These are phyloP conservation scores for Casuarius casuarius DNA, from an alignment of 2,113 vertebrate genomes.

Conservation along the genomic window DNA sequence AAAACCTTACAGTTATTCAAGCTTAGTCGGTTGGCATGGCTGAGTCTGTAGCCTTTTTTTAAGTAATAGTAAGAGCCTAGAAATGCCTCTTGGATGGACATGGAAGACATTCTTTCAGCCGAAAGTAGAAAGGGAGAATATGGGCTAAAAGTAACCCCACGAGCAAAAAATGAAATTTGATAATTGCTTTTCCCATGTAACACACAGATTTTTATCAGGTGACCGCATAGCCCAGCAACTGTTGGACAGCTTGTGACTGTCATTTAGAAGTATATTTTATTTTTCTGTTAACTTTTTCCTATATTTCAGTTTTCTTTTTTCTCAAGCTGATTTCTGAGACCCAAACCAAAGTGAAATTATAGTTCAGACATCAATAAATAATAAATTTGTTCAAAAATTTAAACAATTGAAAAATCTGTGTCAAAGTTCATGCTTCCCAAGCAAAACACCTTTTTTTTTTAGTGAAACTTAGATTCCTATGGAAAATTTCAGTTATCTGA, in stretches of 20 bases:
- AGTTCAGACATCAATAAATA: not conserved
- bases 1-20: not conserved
- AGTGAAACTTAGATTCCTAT: not conserved
- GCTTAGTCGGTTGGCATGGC: not conserved
- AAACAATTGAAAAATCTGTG: not conserved
- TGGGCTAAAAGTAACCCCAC: not conserved
- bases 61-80: not conserved
- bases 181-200: not conserved
- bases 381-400: not conserved
- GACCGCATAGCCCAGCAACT: not conserved
- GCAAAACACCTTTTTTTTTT: not conserved
- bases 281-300: not conserved
- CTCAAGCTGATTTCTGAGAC: not conserved
- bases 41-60: not conserved
- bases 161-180: not conserved
- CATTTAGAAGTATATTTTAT: not conserved
- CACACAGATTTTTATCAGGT: not conserved
- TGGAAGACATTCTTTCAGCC: not conserved
- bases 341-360: not conserved
- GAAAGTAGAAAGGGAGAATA: not conserved
- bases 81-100: not conserved
- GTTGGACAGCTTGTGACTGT: not conserved
- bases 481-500: not conserved
- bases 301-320: not conserved
- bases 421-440: not conserved